Conservation (phyloP, 2,888 invertebrate genomes). For the Pandemis cinnamomeana region DNA sequence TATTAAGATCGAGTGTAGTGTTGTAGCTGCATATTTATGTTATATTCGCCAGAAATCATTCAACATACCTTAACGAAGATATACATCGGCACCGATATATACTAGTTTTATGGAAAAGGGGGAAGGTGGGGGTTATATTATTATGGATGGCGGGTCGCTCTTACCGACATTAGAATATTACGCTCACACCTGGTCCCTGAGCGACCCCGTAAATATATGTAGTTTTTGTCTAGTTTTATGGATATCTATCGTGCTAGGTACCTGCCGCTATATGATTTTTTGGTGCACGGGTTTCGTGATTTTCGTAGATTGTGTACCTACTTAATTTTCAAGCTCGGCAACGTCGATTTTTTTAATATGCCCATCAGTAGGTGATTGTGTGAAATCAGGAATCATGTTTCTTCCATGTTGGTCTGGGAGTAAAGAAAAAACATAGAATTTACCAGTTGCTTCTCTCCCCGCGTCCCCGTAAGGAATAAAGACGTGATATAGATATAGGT, state of each 20-base stretch:
- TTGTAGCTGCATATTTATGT: neutral
- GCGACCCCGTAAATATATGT: constrained; percentile 66
- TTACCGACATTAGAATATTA: constrained; percentile 79
- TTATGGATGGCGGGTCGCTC: constrained; percentile 77
- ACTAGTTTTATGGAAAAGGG: constrained; percentile 59
- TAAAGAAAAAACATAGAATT: too few relatives aligned
- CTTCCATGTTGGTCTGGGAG: too few relatives aligned
- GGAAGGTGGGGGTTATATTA: constrained; percentile 66
- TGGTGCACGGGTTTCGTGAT: neutral
- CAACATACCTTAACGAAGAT: constrained; percentile 41
- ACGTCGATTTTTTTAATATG: too few relatives aligned
- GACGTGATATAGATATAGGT: too few relatives aligned
- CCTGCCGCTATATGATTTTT: constrained; percentile 56
- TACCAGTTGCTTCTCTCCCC: too few relatives aligned
- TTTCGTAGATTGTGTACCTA: neutral
- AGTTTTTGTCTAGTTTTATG: constrained; percentile 70
- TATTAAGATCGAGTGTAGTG: too few relatives aligned
- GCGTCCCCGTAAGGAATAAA: too few relatives aligned
- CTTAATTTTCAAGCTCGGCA: neutral
- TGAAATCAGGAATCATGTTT: too few relatives aligned
- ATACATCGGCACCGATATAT: constrained; percentile 45
- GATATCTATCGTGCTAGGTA: constrained; percentile 45
- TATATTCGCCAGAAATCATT: constrained; percentile 33
- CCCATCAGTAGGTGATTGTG: too few relatives aligned
- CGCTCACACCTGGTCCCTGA: constrained; percentile 71